phyloP scores from a whole-genome alignment of 2,113 vertebrate species.

The Cinclus mexicanus region DNA sequence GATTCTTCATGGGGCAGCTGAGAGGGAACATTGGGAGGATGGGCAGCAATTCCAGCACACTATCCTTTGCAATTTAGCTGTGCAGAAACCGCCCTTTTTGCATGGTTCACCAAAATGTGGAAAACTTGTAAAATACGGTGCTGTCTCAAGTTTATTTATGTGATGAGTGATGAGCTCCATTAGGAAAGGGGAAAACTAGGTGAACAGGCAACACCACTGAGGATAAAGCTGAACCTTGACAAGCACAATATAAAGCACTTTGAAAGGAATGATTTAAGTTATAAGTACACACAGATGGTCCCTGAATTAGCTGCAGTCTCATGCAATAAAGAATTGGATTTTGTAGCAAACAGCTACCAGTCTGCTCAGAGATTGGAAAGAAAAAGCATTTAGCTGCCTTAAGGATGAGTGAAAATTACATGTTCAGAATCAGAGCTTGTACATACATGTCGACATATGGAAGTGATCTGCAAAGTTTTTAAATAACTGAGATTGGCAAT shows the following conservation, averaged over 20 bases:
- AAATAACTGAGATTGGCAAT: not conserved
- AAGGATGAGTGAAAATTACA: not conserved
- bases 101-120: not conserved
- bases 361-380: not conserved
- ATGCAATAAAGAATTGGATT: not conserved
- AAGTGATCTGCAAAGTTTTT: not conserved
- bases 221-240: constrained; percentile 23
- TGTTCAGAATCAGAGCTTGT: not conserved
- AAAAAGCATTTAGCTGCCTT: not conserved
- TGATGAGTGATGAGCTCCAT: not conserved
- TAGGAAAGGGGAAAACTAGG: not conserved
- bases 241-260: not conserved
- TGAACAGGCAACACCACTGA: not conserved
- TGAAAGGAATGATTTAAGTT: constrained; percentile 35
- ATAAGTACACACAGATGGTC: constrained; percentile 46
- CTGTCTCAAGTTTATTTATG: not conserved
- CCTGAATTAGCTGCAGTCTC: constrained; percentile 31
- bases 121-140: not conserved
- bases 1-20: not conserved
- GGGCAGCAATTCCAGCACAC: not conserved
- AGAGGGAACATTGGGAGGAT: not conserved
- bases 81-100: not conserved
- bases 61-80: not conserved
- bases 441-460: not conserved
- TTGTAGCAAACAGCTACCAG: not conserved